These are phyloP conservation scores for Panagrolaimus sp. DNA, from an alignment of 1,140 invertebrate species.

Conservation along the genomic window DNA sequence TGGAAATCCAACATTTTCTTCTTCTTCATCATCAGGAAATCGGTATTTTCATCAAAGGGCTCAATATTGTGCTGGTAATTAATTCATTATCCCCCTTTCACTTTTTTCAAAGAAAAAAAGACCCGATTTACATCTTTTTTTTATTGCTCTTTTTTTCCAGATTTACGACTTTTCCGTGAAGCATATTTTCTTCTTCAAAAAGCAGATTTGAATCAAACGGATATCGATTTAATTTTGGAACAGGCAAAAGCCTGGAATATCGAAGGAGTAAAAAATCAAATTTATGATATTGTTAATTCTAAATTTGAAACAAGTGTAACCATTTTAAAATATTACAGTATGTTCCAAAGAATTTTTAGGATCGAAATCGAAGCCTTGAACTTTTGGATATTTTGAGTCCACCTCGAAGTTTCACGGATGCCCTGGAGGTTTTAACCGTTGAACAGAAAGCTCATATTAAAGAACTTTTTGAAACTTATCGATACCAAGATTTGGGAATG, in stretches of 20 bases:
- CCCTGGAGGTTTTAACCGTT: conserved; percentile 8
- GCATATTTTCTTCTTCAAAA: no score
- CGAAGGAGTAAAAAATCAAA: conserved; percentile 1
- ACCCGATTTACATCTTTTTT: no score
- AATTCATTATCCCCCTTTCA: no score
- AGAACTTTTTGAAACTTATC: not conserved
- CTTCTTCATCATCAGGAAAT: no score
- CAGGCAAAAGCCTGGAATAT: not conserved
- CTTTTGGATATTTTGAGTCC: not conserved
- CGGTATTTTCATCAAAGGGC: no score
- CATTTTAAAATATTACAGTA: not conserved
- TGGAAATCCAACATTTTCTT: no score
- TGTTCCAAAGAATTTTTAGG: not conserved
- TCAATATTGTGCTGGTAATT: no score
- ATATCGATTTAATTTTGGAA: no score
- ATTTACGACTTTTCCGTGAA: no score
- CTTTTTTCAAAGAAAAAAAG: no score
- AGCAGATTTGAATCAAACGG: no score
- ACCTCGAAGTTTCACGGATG: not conserved
- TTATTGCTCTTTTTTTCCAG: no score
- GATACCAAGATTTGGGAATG: conserved; percentile 6
- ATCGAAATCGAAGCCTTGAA: not conserved
- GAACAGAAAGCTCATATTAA: conserved; percentile 2
- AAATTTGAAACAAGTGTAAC: conserved; percentile 1
- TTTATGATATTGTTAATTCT: conserved; percentile 3